phyloP scores from a whole-genome alignment of 2,797 vertebrate species.

The Diplodus puntazzo region DNA sequence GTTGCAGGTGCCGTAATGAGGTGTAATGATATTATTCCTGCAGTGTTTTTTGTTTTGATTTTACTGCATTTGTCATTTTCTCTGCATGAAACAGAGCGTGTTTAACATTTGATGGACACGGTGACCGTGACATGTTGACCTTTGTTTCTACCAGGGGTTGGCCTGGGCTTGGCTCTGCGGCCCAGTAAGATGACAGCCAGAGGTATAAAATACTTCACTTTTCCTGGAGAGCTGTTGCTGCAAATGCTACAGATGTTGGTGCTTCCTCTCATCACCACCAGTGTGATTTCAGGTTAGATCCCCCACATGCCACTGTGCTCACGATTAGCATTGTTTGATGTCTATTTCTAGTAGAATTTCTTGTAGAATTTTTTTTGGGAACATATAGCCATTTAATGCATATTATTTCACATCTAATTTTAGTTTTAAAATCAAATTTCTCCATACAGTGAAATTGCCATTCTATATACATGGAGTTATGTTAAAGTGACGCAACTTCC shows the following conservation, averaged over 20 bases:
- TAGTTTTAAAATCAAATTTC: too few species aligned
- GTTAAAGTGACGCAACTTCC: background rate
- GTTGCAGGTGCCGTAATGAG: background rate
- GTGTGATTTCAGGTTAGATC: slow-evolving; percentile 22
- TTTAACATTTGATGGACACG: background rate
- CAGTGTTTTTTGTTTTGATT: background rate
- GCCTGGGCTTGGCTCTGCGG: slow-evolving; percentile 15
- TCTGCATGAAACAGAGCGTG: background rate
- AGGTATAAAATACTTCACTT: slow-evolving; percentile 85
- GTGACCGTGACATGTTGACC: background rate
- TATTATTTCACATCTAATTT: too few species aligned
- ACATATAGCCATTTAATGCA: too few species aligned
- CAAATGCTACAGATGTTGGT: slow-evolving; percentile 1
- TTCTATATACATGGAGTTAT: background rate
- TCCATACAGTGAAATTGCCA: too few species aligned
- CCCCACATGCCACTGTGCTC: too few species aligned
- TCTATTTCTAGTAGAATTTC: too few species aligned
- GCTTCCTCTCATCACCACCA: slow-evolving; percentile 28
- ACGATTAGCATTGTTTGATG: too few species aligned
- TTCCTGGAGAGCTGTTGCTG: slow-evolving; percentile 20
- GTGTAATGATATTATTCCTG: background rate
- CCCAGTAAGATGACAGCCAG: slow-evolving; percentile 4
- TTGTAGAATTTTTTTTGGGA: too few species aligned
- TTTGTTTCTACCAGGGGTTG: slow-evolving; percentile 7
- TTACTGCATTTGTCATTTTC: background rate